Evolutionary conservation across 2,888 invertebrate genomes (phyloP).

Genomic region (Malthinus seriepunctatus): DNA sequence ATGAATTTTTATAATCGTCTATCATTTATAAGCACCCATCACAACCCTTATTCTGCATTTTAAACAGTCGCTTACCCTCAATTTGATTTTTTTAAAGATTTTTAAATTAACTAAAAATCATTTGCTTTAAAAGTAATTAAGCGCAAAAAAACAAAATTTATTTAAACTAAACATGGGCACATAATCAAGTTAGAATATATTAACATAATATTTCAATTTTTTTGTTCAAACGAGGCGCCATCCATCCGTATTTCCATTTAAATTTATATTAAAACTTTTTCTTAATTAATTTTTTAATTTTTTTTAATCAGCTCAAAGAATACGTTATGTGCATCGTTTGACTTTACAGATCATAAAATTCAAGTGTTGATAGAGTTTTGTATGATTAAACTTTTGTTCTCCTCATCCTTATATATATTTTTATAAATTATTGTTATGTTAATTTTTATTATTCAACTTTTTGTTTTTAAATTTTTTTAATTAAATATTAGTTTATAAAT

Average conservation of each 20-base stretch:
- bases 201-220: slow-evolving; percentile 24
- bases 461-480: too few species aligned
- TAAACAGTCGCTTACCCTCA: too few species aligned
- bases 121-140: slow-evolving; percentile 9
- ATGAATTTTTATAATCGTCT: too few species aligned
- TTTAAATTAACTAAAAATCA: too few species aligned
- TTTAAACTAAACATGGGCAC: slow-evolving; percentile 14
- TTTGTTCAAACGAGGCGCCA: slow-evolving; percentile 21
- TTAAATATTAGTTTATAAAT: too few species aligned
- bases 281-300: slow-evolving; percentile 16
- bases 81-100: too few species aligned
- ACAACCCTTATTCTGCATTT: too few species aligned
- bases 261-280: slow-evolving; percentile 8
- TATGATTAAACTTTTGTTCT: slow-evolving; percentile 2
- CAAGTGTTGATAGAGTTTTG: slow-evolving; percentile 2
- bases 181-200: slow-evolving; percentile 20
- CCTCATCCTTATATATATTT: neutral
- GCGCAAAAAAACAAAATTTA: slow-evolving; percentile 16
- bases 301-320: slow-evolving; percentile 1
- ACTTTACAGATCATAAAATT: slow-evolving; percentile 2
- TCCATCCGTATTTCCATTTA: slow-evolving; percentile 17
- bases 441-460: too few species aligned
- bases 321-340: slow-evolving; percentile 7
- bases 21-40: too few species aligned
- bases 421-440: too few species aligned